Evolutionary conservation across 2,888 invertebrate species (phyloP), one percentile per base, ranked within the genome.

Genomic region (Ornithoptera priamus): DNA sequence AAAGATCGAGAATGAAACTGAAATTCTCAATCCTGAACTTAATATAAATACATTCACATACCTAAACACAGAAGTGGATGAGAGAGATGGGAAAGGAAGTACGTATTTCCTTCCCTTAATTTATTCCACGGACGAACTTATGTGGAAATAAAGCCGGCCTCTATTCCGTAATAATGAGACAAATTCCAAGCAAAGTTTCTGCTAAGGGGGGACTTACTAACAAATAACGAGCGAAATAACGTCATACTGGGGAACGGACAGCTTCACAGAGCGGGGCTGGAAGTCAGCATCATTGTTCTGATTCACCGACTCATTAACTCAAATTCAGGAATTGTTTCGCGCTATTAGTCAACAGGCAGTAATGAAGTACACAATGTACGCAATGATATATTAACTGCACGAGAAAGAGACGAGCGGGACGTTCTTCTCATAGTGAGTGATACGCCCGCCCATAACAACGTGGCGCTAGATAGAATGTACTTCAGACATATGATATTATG

Each of bases 151-250:
- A 65, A 66, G 66, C 65, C 53, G 46, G 46, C 58, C 68, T 62
- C 62, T 68, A 63, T 63, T 63, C 68, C 46, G 57, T 66, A 62
- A 66, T 70, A 70, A 70, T 70, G 70, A 70, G 59, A 59, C 62
- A 63, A 63, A 66, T 66, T 70, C 66, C 66, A 63, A 57, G 62
- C 70, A 66, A 70, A 66, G 66, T 66, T 70, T 53, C 66, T 36
- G 36, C 39, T 58, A 66, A 24, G 69, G 58, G 62, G 1, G 20
- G 70, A 66, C 66, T 62, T 62, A 70, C 58, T 62, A 66, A 70
- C 62, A 70, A 66, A 70, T 66, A 70, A 70, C 42, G 62, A 70
- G 69, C 20, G 22, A n/a, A 30, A 18, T 65, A 46, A 67, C 24
- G 69, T 39, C 66, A 62, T 62, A 61, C 39, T 36, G 59, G 39